Evolutionary conservation across 2,888 invertebrate genomes (phyloP).

Genomic region (Stomorhina lunata): DNA sequence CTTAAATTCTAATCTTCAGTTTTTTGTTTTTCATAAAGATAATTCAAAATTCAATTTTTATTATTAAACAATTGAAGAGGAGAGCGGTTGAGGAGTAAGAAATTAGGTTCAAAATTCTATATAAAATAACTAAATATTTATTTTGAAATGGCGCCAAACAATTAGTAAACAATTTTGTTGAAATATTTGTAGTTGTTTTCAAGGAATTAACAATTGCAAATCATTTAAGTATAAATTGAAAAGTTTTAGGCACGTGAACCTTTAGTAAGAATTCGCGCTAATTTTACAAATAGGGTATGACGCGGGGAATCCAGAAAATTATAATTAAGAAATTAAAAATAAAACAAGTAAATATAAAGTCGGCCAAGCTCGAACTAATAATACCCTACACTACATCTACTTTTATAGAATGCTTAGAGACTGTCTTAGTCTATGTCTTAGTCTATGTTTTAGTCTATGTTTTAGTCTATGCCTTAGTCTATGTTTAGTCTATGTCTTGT

Average conservation of each 20-base stretch:
- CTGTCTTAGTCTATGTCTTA: too few species aligned
- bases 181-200: too few species aligned
- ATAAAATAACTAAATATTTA: slow-evolving; percentile 33
- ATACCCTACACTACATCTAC: too few species aligned
- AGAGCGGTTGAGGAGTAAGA: not conserved
- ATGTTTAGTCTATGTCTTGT: too few species aligned
- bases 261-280: not conserved
- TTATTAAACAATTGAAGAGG: too few species aligned
- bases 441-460: too few species aligned
- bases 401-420: too few species aligned
- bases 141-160: slow-evolving; percentile 47
- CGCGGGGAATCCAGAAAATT: not conserved
- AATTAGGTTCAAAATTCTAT: not conserved
- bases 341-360: not conserved
- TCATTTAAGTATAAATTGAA: not conserved
- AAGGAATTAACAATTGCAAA: slow-evolving; percentile 13
- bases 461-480: too few species aligned
- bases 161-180: slow-evolving; percentile 24
- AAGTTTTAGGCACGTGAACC: slow-evolving; percentile 20
- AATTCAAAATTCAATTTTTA: slow-evolving; percentile 5
- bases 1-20: slow-evolving; percentile 37
- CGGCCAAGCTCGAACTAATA: too few species aligned
- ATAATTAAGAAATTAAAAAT: not conserved
- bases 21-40: not conserved
- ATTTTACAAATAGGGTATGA: slow-evolving; percentile 21